Evolutionary conservation across 1,140 invertebrate species (phyloP).

Genomic region (Apocrypta bakeri): DNA sequence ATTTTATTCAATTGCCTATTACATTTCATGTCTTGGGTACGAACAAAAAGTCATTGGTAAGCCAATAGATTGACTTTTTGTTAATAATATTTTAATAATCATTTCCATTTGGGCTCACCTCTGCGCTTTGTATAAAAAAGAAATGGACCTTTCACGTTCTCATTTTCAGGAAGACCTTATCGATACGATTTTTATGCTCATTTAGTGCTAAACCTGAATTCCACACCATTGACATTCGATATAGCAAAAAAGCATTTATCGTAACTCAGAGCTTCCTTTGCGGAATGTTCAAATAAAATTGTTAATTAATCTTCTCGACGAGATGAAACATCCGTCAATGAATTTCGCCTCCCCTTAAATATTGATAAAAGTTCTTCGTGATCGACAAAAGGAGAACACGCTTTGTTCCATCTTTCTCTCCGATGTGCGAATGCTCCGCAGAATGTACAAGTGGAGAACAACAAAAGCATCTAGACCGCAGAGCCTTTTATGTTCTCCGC

Average conservation of each 20-base stretch:
- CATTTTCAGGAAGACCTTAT: conserved; percentile 70
- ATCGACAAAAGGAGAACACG: conserved; percentile 21
- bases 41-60: conserved; percentile 32
- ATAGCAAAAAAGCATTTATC: conserved; percentile 63
- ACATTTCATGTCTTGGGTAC: neutral
- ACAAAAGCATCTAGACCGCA: conserved; percentile 62
- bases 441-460: conserved; percentile 63
- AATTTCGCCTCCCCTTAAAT: conserved; percentile 32
- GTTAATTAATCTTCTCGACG: conserved; percentile 52
- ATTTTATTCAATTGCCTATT: conserved; percentile 1
- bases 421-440: conserved; percentile 60
- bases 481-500: conserved; percentile 47
- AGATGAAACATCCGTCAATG: conserved; percentile 12
- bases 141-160: conserved; percentile 39
- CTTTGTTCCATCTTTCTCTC: conserved; percentile 52
- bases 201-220: conserved; percentile 69
- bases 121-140: conserved; percentile 40
- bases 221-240: conserved; percentile 60
- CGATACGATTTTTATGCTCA: conserved; percentile 65
- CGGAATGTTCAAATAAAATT: conserved; percentile 69
- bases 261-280: conserved; percentile 59
- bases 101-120: conserved; percentile 31
- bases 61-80: conserved; percentile 15
- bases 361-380: conserved; percentile 55
- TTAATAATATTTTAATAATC: conserved; percentile 31